Evolutionary conservation across 2,113 vertebrate species (phyloP).

Genomic region (Seriola quinqueradiata): DNA sequence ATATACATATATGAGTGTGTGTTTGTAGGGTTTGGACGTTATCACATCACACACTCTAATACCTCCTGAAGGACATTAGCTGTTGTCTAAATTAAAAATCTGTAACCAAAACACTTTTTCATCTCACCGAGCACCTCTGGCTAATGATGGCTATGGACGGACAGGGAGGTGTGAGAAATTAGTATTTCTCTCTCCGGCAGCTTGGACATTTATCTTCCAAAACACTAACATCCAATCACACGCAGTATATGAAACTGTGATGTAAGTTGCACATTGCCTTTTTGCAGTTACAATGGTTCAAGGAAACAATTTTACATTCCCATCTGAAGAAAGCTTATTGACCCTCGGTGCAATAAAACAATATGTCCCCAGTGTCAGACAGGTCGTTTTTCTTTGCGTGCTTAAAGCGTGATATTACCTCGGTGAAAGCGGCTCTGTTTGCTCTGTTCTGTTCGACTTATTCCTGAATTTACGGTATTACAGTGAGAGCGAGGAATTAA

Average conservation of each 20-base stretch:
- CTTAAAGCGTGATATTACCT: conserved; percentile 52
- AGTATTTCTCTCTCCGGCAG: conserved; percentile 43
- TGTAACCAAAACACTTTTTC: conserved; percentile 61
- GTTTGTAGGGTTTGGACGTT: conserved; percentile 8
- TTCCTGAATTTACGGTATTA: conserved; percentile 41
- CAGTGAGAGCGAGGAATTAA: conserved; percentile 8
- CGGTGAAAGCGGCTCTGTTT: background rate
- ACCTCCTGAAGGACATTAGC: conserved; percentile 72
- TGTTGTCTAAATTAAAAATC: conserved; percentile 85
- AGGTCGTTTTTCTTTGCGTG: conserved; percentile 29
- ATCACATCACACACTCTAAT: conserved; percentile 57
- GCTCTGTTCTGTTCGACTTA: background rate
- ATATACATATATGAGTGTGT: conserved; percentile 12
- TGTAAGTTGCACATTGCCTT: conserved; percentile 19
- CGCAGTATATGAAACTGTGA: conserved; percentile 23
- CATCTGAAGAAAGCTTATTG: conserved; percentile 36
- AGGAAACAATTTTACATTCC: conserved; percentile 42
- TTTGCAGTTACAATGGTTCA: conserved; percentile 29
- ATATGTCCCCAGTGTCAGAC: conserved; percentile 2
- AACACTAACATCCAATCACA: conserved; percentile 10
- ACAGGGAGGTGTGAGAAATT: conserved; percentile 52
- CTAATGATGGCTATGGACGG: conserved; percentile 61
- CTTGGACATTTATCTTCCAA: conserved; percentile 55
- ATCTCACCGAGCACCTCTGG: conserved; percentile 65
- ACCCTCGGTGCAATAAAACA: conserved; percentile 57